Evolutionary conservation across 1,140 invertebrate species (phyloP).

Genomic region (Drosophila punjabiensis): DNA sequence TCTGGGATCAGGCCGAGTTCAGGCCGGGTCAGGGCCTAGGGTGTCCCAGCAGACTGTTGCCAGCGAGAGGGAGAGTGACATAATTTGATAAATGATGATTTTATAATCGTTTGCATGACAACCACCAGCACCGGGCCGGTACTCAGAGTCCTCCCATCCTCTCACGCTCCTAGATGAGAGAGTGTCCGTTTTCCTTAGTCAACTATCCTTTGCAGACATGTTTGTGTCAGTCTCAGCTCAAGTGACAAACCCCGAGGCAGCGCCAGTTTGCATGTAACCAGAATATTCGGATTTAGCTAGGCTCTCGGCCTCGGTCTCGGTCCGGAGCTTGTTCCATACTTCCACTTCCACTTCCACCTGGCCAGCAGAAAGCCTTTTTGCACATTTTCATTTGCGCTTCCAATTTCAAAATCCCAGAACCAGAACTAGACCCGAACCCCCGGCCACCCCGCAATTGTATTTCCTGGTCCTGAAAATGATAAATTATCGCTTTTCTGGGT

Average conservation of each 20-base stretch:
- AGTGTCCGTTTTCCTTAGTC: conserved; percentile 51
- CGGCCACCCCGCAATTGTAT: conserved; percentile 22
- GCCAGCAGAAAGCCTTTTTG: conserved; percentile 48
- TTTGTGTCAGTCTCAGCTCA: conserved; percentile 62
- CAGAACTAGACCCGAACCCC: conserved; percentile 6
- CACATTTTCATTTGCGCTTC: conserved; percentile 55
- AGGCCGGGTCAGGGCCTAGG: conserved; percentile 46
- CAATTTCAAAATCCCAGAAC: conserved; percentile 48
- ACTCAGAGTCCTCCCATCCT: background rate
- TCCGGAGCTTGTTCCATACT: conserved; percentile 18
- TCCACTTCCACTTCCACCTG: conserved; percentile 40
- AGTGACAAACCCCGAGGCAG: conserved; percentile 49
- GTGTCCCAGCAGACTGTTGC: conserved; percentile 60
- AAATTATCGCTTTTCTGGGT: conserved; percentile 76
- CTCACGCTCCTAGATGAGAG: background rate
- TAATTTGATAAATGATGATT: conserved; percentile 84
- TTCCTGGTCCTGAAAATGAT: conserved; percentile 65
- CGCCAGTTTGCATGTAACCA: conserved; percentile 55
- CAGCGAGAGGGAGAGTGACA: conserved; percentile 53
- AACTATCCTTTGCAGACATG: conserved; percentile 64
- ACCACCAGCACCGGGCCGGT: conserved; percentile 35
- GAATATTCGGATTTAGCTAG: conserved; percentile 41
- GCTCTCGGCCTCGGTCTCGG: conserved; percentile 10
- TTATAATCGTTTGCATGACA: conserved; percentile 81
- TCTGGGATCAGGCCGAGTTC: conserved; percentile 27